Evolutionary conservation across 1,140 invertebrate species (phyloP).

Genomic region (Drosophila oshimai): DNA sequence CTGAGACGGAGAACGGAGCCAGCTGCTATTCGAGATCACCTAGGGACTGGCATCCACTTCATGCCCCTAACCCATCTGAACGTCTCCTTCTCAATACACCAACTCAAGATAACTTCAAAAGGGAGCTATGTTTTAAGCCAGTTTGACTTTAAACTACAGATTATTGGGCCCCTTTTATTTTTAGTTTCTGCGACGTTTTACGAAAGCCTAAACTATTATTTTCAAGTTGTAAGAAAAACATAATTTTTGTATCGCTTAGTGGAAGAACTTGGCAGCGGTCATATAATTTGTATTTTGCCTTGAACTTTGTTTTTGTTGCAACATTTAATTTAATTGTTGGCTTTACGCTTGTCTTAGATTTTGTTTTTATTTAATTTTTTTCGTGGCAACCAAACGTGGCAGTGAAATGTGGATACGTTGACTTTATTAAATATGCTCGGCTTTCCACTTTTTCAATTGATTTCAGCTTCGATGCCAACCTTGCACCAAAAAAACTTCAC

Average conservation of each 20-base stretch:
- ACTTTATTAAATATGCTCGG: constrained; percentile 54
- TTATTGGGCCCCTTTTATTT: too few species aligned
- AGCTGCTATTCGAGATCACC: constrained; percentile 5
- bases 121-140: neutral
- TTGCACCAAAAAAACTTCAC: constrained; percentile 40
- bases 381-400: neutral
- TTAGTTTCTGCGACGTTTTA: too few species aligned
- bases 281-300: too few species aligned
- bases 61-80: neutral
- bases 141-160: too few species aligned
- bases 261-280: too few species aligned
- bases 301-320: too few species aligned
- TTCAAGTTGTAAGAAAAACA: too few species aligned
- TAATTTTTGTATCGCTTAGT: too few species aligned
- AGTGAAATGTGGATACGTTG: neutral
- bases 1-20: neutral
- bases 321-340: too few species aligned
- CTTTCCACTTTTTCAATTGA: constrained; percentile 26
- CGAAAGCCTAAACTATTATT: too few species aligned
- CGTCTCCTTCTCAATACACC: neutral
- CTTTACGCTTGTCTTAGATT: too few species aligned
- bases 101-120: neutral
- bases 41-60: neutral
- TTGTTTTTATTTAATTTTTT: constrained; percentile 41
- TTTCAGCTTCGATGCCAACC: constrained; percentile 15